phyloP scores from a whole-genome alignment of 1,140 invertebrate species.

The Monomorium pharaonis region DNA sequence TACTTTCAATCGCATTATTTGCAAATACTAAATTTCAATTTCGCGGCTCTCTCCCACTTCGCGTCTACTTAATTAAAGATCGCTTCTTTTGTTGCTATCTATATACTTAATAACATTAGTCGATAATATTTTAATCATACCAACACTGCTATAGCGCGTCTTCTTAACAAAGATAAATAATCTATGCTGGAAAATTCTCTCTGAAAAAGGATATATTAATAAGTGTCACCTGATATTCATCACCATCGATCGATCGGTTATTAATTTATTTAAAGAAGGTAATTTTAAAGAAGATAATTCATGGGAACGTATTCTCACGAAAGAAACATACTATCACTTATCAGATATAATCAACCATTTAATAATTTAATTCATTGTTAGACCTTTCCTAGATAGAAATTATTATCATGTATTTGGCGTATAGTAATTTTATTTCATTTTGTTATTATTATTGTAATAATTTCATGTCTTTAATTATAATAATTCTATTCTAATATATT shows the following conservation, averaged over 20 bases:
- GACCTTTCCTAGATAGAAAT: not conserved
- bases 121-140: conserved; percentile 66
- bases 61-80: conserved; percentile 52
- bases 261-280: too few relatives aligned
- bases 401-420: not conserved
- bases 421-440: not conserved
- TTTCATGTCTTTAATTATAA: too few relatives aligned
- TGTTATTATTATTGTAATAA: too few relatives aligned
- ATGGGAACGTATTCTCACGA: not conserved
- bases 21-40: not conserved
- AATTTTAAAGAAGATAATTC: too few relatives aligned
- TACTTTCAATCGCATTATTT: not conserved
- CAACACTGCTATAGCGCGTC: conserved; percentile 49
- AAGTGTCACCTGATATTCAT: not conserved
- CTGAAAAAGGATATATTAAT: conserved; percentile 30
- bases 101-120: conserved; percentile 66
- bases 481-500: not conserved
- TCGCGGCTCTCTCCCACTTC: conserved; percentile 46
- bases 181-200: too few relatives aligned
- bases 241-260: not conserved
- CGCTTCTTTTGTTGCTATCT: conserved; percentile 54
- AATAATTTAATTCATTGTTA: conserved; percentile 23
- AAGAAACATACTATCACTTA: not conserved
- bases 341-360: conserved; percentile 4
- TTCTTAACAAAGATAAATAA: conserved; percentile 43